phyloP scores from a whole-genome alignment of 2,797 vertebrate species.

The Poecilia picta region DNA sequence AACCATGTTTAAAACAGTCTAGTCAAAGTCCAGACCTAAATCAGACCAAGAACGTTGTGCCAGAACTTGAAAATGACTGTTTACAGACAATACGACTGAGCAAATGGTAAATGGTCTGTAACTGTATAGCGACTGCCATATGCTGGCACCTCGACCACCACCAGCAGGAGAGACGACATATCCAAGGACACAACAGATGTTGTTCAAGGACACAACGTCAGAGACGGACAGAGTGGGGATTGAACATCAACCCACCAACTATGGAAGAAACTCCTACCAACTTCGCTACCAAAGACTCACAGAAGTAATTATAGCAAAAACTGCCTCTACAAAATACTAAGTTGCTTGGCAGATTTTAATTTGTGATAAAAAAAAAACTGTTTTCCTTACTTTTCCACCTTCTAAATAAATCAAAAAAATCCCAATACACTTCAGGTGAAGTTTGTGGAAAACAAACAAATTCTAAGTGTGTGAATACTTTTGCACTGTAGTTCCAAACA shows the following conservation, averaged over 20 bases:
- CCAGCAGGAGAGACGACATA: too few species aligned
- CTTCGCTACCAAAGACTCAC: too few species aligned
- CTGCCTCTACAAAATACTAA: background rate
- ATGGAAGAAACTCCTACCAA: too few species aligned
- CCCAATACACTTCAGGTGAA: background rate
- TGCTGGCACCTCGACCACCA: too few species aligned
- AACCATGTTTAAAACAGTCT: background rate
- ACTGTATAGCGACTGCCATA: too few species aligned
- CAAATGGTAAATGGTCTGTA: background rate
- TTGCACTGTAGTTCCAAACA: conserved; percentile 32
- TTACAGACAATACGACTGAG: background rate
- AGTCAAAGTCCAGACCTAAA: background rate
- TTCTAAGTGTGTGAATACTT: background rate
- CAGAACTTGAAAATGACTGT: background rate
- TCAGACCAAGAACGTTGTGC: background rate
- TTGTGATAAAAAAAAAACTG: background rate
- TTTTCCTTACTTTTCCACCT: background rate
- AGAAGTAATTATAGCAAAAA: background rate
- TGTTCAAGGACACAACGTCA: too few species aligned
- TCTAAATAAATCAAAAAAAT: background rate
- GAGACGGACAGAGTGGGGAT: too few species aligned
- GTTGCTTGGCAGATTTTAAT: background rate
- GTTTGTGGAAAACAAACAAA: background rate
- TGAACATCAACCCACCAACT: too few species aligned
- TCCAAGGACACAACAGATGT: too few species aligned